phyloP scores from a whole-genome alignment of 2,888 invertebrate genomes.

The Oligia strigilis region DNA sequence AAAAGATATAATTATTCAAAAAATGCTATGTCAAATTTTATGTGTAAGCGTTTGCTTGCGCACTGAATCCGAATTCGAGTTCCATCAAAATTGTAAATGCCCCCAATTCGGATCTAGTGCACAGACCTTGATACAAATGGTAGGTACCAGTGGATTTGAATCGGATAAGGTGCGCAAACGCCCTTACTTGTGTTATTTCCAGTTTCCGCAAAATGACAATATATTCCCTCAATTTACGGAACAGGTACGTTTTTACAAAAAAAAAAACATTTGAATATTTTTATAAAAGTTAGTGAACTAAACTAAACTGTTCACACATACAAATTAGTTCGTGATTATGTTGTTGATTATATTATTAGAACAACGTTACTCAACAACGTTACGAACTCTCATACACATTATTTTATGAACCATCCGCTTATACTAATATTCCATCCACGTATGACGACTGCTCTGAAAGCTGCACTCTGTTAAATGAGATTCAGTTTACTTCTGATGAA shows the following conservation, averaged over 20 bases:
- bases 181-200: not conserved
- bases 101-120: not conserved
- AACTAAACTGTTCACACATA: slow-evolving; percentile 77
- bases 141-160: not conserved
- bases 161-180: not conserved
- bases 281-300: slow-evolving; percentile 61
- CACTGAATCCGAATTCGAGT: not conserved
- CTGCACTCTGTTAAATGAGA: too few relatives aligned
- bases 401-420: too few relatives aligned
- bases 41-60: too few relatives aligned
- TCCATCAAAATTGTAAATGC: not conserved
- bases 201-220: not conserved
- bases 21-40: not conserved
- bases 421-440: too few relatives aligned
- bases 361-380: not conserved
- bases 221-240: not conserved
- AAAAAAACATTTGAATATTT: slow-evolving; percentile 5
- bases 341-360: slow-evolving; percentile 73
- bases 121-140: not conserved
- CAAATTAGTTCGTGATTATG: slow-evolving; percentile 76
- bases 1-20: not conserved
- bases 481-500: too few relatives aligned
- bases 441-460: too few relatives aligned
- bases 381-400: too few relatives aligned
- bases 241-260: slow-evolving; percentile 15